Conservation (phyloP, 2,797 vertebrate genomes). For the Oreochromis mossambicus region DNA sequence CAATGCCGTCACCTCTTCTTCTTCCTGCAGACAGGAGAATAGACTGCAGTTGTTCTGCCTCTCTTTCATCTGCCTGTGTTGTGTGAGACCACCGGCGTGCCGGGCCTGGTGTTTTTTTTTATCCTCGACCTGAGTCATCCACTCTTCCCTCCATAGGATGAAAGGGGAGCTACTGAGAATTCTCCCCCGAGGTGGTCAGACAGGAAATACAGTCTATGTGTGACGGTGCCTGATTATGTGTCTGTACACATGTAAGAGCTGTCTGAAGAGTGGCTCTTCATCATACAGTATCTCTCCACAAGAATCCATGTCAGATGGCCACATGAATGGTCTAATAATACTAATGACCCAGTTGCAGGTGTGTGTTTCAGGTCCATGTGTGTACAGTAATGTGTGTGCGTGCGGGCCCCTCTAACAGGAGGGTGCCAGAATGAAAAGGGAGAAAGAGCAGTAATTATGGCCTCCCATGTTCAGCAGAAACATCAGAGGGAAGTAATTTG, state of each 20-base stretch:
- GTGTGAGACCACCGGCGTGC: constrained; percentile 36
- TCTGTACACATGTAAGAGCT: constrained; percentile 26
- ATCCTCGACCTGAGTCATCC: constrained; percentile 59
- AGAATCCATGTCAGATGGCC: constrained; percentile 17
- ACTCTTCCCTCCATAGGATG: constrained; percentile 50
- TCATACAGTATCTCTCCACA: constrained; percentile 7
- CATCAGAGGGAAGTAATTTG: constrained; percentile 77
- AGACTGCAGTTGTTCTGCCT: constrained; percentile 37
- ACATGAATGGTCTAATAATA: constrained; percentile 31
- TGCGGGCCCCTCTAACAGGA: constrained; percentile 34
- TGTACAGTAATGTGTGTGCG: constrained; percentile 1
- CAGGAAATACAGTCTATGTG: constrained; percentile 48
- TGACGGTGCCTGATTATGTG: constrained; percentile 21
- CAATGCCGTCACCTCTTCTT: not conserved
- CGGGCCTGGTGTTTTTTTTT: constrained; percentile 36
- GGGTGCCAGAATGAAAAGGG: constrained; percentile 51
- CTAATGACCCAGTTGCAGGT: constrained; percentile 37
- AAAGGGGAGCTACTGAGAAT: constrained; percentile 48
- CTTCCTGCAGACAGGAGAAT: constrained; percentile 40
- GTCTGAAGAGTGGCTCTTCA: constrained; percentile 15
- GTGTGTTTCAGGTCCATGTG: constrained; percentile 11
- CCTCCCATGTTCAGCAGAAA: constrained; percentile 69
- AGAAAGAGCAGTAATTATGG: constrained; percentile 69
- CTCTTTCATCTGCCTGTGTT: constrained; percentile 56
- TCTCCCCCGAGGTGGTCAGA: constrained; percentile 40